Conservation (phyloP, 2,888 invertebrate genomes). For the Ceramica pisi region DNA sequence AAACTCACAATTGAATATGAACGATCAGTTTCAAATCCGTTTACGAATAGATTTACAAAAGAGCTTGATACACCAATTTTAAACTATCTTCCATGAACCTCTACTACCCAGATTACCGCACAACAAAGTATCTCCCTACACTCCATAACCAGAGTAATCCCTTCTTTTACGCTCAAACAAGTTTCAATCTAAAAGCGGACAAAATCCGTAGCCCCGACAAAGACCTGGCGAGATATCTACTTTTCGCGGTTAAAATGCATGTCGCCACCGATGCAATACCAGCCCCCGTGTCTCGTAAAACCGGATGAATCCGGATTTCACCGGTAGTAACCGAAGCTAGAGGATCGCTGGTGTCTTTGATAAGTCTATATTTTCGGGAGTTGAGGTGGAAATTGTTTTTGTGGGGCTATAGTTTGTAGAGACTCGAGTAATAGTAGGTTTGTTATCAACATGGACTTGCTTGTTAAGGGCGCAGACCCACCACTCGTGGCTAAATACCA, state of each 20-base stretch:
- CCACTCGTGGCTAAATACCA: too few species aligned
- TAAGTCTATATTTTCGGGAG: conserved; percentile 33
- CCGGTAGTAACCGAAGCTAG: conserved; percentile 40
- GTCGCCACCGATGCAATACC: conserved; percentile 46
- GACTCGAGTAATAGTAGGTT: too few species aligned
- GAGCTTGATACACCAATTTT: not conserved
- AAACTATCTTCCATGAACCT: not conserved
- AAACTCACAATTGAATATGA: not conserved
- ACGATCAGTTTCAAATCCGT: not conserved
- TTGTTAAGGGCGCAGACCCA: too few species aligned
- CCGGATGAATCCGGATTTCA: conserved; percentile 54
- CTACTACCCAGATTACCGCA: not conserved
- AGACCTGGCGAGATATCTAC: conserved; percentile 14
- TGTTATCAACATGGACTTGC: too few species aligned
- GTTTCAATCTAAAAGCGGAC: conserved; percentile 29
- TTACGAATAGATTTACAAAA: not conserved
- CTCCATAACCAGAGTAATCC: conserved; percentile 19
- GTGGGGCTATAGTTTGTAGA: not conserved
- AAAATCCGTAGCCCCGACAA: conserved; percentile 34
- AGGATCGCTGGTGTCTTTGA: conserved; percentile 43
- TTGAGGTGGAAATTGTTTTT: conserved; percentile 21
- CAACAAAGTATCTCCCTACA: conserved; percentile 8
- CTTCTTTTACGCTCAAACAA: conserved; percentile 33
- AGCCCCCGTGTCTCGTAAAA: conserved; percentile 62
- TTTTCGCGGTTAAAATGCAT: conserved; percentile 54